These are phyloP conservation scores for Tetrao urogallus DNA, from an alignment of 2,113 vertebrate species.

Conservation along the genomic window DNA sequence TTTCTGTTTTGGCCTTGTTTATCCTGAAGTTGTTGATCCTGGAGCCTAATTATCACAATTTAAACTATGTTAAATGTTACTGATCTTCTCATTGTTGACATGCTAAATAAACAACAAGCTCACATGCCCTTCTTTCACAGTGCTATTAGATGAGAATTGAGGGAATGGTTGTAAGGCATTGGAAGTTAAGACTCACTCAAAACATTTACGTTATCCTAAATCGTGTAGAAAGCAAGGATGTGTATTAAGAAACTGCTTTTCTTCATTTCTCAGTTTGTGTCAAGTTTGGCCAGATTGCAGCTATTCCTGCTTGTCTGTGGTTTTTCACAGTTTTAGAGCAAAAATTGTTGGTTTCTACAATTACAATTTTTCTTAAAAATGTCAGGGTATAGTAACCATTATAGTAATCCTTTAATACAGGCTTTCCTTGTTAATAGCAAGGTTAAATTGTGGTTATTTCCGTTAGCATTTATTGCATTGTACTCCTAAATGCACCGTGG, in stretches of 20 bases:
- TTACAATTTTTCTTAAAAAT: too few species aligned
- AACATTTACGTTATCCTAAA: background rate
- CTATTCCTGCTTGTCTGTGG: too few species aligned
- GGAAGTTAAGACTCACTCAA: background rate
- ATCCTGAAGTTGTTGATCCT: conserved; percentile 48
- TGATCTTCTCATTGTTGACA: conserved; percentile 50
- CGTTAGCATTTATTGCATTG: background rate
- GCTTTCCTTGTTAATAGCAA: too few species aligned
- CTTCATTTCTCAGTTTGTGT: background rate
- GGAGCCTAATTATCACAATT: conserved; percentile 45
- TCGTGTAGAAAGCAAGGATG: background rate
- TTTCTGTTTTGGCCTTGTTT: conserved; percentile 56
- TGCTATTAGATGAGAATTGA: background rate
- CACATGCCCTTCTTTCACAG: background rate
- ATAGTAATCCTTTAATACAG: too few species aligned
- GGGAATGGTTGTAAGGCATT: background rate
- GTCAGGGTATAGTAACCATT: too few species aligned
- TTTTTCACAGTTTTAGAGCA: too few species aligned
- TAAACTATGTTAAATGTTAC: conserved; percentile 37
- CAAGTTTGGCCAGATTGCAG: too few species aligned
- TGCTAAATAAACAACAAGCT: conserved; percentile 18
- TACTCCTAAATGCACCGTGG: background rate
- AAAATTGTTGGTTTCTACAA: too few species aligned
- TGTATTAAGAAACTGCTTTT: background rate
- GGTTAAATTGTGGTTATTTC: background rate